phyloP scores from a whole-genome alignment of 2,113 vertebrate genomes.

The Apteryx mantelli region DNA sequence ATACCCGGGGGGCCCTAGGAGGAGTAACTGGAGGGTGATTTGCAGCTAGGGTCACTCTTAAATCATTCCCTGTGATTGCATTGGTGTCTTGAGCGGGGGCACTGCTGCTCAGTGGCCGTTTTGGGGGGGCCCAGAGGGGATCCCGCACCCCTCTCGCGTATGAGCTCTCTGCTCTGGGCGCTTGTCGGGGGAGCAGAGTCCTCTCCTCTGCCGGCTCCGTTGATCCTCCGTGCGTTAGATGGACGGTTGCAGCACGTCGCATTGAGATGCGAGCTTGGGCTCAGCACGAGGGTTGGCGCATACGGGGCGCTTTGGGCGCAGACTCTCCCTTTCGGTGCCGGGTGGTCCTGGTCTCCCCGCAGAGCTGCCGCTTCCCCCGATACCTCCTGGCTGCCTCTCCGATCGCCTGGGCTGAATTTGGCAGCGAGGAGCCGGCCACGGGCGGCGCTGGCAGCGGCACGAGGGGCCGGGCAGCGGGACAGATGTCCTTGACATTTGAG shows the following conservation, averaged over 20 bases:
- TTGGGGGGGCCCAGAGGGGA: too few relatives aligned
- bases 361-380: neutral
- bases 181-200: neutral
- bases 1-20: neutral
- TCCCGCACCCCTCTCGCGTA: too few relatives aligned
- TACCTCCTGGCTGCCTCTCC: neutral
- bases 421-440: neutral
- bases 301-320: neutral
- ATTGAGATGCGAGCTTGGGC: neutral
- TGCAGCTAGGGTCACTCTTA: neutral
- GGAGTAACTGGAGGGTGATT: neutral
- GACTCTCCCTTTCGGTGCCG: neutral
- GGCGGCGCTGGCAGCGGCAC: too few relatives aligned
- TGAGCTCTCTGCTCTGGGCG: too few relatives aligned
- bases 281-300: accelerated
- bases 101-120: too few relatives aligned
- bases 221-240: neutral
- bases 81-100: too few relatives aligned
- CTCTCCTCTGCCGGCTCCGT: neutral
- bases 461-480: neutral
- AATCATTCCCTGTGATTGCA: accelerated
- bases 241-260: neutral
- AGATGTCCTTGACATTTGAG: neutral
- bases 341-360: neutral
- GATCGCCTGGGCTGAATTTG: neutral